phyloP scores from a whole-genome alignment of 64 coral and sea anemone species.

The Catalaphyllia jardinei region DNA sequence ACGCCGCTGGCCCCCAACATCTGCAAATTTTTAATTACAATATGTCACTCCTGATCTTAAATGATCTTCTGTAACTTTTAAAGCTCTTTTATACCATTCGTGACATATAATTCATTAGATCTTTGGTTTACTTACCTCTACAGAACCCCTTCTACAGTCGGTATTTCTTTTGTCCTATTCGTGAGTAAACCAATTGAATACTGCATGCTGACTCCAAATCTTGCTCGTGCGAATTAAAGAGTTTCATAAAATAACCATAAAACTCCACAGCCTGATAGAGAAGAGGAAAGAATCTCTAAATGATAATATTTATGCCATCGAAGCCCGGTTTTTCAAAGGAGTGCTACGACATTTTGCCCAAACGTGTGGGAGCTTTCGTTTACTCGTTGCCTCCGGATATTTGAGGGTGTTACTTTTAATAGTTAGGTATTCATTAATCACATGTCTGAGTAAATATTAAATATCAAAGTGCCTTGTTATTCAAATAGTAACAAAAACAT shows the following conservation, averaged over 20 bases:
- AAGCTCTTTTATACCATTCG: too few relatives aligned
- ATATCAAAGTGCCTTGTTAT: background rate
- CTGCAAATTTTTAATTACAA: too few relatives aligned
- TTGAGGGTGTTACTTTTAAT: background rate
- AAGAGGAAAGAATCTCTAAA: background rate
- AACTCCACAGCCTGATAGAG: background rate
- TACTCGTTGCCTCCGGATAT: background rate
- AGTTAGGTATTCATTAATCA: constrained; percentile 27
- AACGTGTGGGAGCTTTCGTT: too few relatives aligned
- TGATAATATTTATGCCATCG: background rate
- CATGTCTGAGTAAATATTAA: background rate
- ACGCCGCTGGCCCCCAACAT: too few relatives aligned
- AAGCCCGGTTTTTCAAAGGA: background rate
- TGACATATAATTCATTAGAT: too few relatives aligned
- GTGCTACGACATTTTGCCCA: background rate
- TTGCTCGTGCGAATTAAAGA: background rate
- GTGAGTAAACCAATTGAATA: too few relatives aligned
- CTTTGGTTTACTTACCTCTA: too few relatives aligned
- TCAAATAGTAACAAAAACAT: constrained; percentile 2
- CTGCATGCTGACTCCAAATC: too few relatives aligned
- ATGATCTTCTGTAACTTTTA: too few relatives aligned
- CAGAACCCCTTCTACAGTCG: too few relatives aligned
- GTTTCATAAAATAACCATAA: background rate
- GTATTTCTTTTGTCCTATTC: too few relatives aligned
- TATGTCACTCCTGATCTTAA: too few relatives aligned